Conservation (phyloP, 2,888 invertebrate genomes). For the Eumerus sabulonum region DNA sequence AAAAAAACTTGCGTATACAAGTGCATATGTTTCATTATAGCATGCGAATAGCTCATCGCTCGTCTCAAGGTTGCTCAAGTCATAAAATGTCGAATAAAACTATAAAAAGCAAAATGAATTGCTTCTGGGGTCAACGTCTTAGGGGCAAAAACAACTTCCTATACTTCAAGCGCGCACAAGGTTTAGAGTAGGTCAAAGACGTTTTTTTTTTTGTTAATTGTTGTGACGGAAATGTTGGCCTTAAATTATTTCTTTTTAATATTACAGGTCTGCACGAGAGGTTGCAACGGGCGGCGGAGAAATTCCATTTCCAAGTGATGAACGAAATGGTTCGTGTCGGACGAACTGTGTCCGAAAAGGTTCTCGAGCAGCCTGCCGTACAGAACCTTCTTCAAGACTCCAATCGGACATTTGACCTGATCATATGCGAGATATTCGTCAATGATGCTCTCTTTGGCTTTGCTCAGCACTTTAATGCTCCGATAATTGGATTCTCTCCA, state of each 20-base stretch:
- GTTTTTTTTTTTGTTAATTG: too few species aligned
- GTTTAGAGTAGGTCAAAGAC: too few species aligned
- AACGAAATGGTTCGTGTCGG: slow-evolving; percentile 7
- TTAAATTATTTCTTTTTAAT: background rate
- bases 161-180: too few species aligned
- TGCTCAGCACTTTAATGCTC: slow-evolving; percentile 38
- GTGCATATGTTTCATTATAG: too few species aligned
- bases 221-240: too few species aligned
- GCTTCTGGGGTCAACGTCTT: too few species aligned
- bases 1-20: too few species aligned
- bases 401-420: slow-evolving; percentile 35
- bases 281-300: slow-evolving; percentile 15
- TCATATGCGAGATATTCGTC: slow-evolving; percentile 41
- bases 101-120: too few species aligned
- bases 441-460: slow-evolving; percentile 40
- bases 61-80: too few species aligned
- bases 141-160: too few species aligned
- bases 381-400: slow-evolving; percentile 25
- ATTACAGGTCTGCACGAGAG: slow-evolving; percentile 21
- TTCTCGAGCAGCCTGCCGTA: slow-evolving; percentile 27
- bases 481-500: slow-evolving; percentile 20
- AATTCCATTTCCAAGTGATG: background rate
- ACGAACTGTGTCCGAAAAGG: slow-evolving; percentile 18
- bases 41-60: too few species aligned
- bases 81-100: too few species aligned